phyloP scores from a whole-genome alignment of 2,797 vertebrate genomes.

The Vipera ursinii region DNA sequence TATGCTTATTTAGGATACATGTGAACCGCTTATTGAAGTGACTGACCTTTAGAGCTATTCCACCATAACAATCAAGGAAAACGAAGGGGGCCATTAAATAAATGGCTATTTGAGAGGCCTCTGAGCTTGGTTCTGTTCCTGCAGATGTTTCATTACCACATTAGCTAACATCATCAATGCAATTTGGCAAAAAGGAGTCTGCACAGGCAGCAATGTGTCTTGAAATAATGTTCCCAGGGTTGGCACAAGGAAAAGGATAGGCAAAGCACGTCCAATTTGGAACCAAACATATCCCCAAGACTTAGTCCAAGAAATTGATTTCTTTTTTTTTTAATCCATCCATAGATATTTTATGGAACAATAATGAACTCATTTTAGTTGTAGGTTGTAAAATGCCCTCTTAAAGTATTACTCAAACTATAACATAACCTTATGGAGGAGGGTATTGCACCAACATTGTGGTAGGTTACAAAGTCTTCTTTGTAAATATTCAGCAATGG shows the following conservation, averaged over 20 bases:
- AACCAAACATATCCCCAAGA: constrained; percentile 48
- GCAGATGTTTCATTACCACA: background rate
- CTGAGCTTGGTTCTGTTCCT: background rate
- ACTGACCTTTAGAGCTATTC: constrained; percentile 54
- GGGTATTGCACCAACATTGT: background rate
- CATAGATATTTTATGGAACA: background rate
- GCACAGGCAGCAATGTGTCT: background rate
- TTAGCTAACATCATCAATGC: background rate
- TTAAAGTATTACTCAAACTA: background rate
- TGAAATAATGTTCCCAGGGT: constrained; percentile 45
- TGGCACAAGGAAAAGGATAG: constrained; percentile 49
- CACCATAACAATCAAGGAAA: background rate
- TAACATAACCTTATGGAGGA: background rate
- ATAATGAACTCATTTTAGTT: background rate
- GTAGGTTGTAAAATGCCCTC: background rate
- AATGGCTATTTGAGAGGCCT: background rate
- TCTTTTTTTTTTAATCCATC: background rate
- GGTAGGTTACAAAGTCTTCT: background rate
- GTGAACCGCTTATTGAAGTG: constrained; percentile 48
- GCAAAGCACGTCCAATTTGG: constrained; percentile 47
- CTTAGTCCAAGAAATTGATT: constrained; percentile 21
- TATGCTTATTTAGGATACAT: constrained; percentile 53
- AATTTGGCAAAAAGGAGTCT: constrained; percentile 37
- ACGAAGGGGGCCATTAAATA: constrained; percentile 58
- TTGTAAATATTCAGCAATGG: background rate